These are phyloP conservation scores for Xerus rutilus DNA, from an alignment of 2,797 vertebrate species.

Conservation along the genomic window DNA sequence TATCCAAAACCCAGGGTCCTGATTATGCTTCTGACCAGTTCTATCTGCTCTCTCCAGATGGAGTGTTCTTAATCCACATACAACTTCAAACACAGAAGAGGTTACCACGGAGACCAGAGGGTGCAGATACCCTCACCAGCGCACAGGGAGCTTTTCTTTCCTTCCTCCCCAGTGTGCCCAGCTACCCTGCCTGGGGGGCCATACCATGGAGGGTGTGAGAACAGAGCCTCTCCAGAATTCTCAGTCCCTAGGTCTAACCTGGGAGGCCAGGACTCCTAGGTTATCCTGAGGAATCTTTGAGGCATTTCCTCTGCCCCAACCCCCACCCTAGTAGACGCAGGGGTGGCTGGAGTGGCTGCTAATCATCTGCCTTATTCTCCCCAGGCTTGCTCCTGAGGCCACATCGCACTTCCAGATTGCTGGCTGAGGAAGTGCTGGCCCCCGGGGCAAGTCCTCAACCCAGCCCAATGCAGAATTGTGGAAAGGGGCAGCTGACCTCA, in stretches of 20 bases:
- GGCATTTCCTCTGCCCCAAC: neutral
- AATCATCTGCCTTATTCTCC: neutral
- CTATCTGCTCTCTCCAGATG: slow-evolving; percentile 6
- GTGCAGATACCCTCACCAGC: neutral
- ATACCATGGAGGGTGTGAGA: neutral
- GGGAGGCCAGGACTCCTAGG: neutral
- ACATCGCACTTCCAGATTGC: neutral
- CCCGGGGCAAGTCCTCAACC: neutral
- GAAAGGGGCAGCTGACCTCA: no score
- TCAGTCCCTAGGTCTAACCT: neutral
- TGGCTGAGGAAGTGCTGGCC: neutral
- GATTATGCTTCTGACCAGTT: neutral
- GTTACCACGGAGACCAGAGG: neutral
- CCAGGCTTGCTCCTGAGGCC: neutral
- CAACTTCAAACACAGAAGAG: slow-evolving; percentile 8
- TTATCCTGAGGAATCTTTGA: neutral
- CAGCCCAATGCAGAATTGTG: neutral
- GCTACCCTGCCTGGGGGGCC: neutral
- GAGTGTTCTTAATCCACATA: neutral
- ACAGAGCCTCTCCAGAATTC: neutral
- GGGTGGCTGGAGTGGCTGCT: neutral
- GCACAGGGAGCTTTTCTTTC: neutral
- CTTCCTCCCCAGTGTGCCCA: neutral
- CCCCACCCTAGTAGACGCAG: neutral
- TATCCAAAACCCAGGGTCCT: neutral